Evolutionary conservation across 1,140 invertebrate species (phyloP), one percentile per base, ranked within the genome.

Genomic region (Vollenhovia emeryi): DNA sequence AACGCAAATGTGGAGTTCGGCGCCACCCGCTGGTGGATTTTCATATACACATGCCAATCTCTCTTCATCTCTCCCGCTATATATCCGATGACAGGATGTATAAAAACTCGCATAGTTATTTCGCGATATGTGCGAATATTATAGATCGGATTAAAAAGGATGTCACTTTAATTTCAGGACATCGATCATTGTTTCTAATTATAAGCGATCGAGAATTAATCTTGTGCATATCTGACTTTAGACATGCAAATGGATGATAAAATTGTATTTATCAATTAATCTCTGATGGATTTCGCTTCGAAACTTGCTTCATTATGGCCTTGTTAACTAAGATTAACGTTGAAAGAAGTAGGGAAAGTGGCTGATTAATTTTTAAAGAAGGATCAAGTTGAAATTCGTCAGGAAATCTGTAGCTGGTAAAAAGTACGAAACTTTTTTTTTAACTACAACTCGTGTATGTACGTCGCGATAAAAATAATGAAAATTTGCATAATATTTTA

Each of bases 1-100:
- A 66, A 79, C 74, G 68, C n/a, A 73, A 87, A 91, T 83, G n/a
- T n/a, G 21, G 15, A 71, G 9, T 43, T 36, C 33, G n/a, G n/a
- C 27, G 27, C 75, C 18, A 55, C 8, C 11, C 69, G 45, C 36
- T 27, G 36, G 30, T 76, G 74, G 50, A 59, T 73, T 57, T 52
- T 48, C 7, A 57, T 21, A 57, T 21, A 52, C 45, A 27, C 3
- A 69, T 27, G n/a, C 52, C 36, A 79, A 79, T 80, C 18, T 21
- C 21, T 69, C 36, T 78, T 18, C 33, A 52, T 79, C 45, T 36
- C 60, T 55, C 6, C 24, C 36, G 30, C 3, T 66, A 36, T n/a
- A 13, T 30, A 24, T n/a, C 11, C 43, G 27, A 24, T 66, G 27
- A 66, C 8, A 45, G 15, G 24, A 27, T 3, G 18, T 13, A 21